Percentiles rank a stretch among this genome's conserved stretches.
These are phyloP conservation scores for Nysson spinosus DNA, from an alignment of 2,888 invertebrate genomes.

Conservation along the genomic window DNA sequence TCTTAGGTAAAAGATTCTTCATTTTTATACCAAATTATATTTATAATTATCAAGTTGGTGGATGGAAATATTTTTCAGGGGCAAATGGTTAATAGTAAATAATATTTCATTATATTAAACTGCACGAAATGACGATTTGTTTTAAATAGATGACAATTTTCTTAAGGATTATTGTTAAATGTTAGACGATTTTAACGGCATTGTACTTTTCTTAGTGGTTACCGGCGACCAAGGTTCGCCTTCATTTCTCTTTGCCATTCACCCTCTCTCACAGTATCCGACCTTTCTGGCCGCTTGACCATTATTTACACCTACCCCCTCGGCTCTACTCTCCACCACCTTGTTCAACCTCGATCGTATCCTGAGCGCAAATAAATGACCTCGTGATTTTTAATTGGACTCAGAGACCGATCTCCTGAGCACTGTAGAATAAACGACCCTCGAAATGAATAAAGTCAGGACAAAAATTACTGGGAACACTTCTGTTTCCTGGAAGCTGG, in stretches of 20 bases:
- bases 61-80: too few relatives aligned
- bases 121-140: too few relatives aligned
- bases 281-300: slow-evolving; percentile 61
- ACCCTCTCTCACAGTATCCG: slow-evolving; percentile 49
- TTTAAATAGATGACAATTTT: too few relatives aligned
- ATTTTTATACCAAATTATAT: too few relatives aligned
- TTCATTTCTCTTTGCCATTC: slow-evolving; percentile 54
- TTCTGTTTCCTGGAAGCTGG: slow-evolving; percentile 26
- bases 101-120: too few relatives aligned
- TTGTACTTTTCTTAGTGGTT: slow-evolving; percentile 49
- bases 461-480: slow-evolving; percentile 17
- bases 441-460: slow-evolving; percentile 39
- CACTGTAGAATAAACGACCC: slow-evolving; percentile 46
- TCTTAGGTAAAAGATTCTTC: too few relatives aligned
- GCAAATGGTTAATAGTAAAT: too few relatives aligned
- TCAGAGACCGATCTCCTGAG: slow-evolving; percentile 27
- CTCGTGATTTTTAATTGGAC: slow-evolving; percentile 66
- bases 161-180: too few relatives aligned
- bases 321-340: slow-evolving; percentile 13
- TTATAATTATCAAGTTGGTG: too few relatives aligned
- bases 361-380: slow-evolving; percentile 61
- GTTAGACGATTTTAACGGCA: slow-evolving; percentile 23
- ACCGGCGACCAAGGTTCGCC: slow-evolving; percentile 44
- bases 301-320: slow-evolving; percentile 60
- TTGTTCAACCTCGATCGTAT: slow-evolving; percentile 57